Base-by-base conservation (phyloP, 64 coral and sea anemone genomes). In the Porites australiensis region DNA sequence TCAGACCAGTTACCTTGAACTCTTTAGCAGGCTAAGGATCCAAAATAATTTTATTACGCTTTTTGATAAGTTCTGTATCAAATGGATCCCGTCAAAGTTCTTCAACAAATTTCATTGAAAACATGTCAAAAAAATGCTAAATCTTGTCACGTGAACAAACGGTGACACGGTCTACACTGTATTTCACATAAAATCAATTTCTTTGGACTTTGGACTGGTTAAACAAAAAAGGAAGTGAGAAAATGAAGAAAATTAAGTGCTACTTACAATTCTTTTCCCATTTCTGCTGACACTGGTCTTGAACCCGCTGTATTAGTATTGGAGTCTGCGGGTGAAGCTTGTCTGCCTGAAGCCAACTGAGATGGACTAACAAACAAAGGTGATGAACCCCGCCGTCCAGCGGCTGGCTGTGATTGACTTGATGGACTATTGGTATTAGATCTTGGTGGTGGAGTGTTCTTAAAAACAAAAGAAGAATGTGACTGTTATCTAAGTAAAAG, bases 191-290 rank as follows among this genome's bases (percentile, higher is more conserved):
- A 37, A 37, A 37, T 37, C 27, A 37, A 37, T 37, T 37, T 37
- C 27, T 37, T 37, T 57, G 54, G 54, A 12, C 12, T 1, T 57
- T 57, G 5, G 12, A 6, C 7, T 7, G 3, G 2, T 1, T 1
- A 57, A 57, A 57, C 15, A 23, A 54, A 20, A 10, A 9, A 14
- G 19, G 4, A 6, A 79, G 19, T 16, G 0, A 62, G 3, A 7
- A 7, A 57, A 57, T 12, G 7, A 57, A 78, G 4, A 45, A 58
- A 57, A 79, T 74, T 43, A 14, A 70, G 7, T 2, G 47, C 8
- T n/a, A 88, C 95, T 98, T 91, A 98, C 95, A 98, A 75, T 64
- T 98, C 95, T 82, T 80, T 93, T 90, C 92, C 92, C 68, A 94
- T 66, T 55, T 98, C 95, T 16, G 88, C 92, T 14, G 95, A 98